Evolutionary conservation across 2,113 vertebrate species (phyloP).

Genomic region (Poeciliopsis retropinna): DNA sequence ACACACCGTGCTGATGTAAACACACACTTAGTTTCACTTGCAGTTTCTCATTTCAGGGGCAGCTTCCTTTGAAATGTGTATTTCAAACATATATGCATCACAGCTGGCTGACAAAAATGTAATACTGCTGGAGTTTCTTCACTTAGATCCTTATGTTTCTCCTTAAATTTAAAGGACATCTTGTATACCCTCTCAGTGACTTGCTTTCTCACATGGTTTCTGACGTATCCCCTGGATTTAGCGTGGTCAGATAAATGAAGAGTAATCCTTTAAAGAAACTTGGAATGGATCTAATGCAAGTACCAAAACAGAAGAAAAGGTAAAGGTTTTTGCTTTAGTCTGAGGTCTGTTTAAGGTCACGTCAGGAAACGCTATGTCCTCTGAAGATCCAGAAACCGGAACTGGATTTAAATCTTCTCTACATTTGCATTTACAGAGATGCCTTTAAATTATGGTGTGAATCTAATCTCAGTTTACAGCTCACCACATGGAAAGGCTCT

Average conservation of each 20-base stretch:
- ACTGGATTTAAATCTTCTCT: slow-evolving; percentile 16
- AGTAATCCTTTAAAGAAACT: not conserved
- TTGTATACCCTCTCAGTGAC: not conserved
- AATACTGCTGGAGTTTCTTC: not conserved
- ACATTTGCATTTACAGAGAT: slow-evolving; percentile 46
- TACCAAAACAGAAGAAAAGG: not conserved
- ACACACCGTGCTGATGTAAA: slow-evolving; percentile 6
- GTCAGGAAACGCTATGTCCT: slow-evolving; percentile 1
- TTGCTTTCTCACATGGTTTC: not conserved
- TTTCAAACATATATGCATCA: slow-evolving; percentile 23
- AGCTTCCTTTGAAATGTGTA: slow-evolving; percentile 26
- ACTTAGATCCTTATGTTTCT: not conserved
- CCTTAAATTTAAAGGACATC: not conserved
- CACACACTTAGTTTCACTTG: slow-evolving; percentile 3
- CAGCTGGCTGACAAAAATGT: slow-evolving; percentile 1
- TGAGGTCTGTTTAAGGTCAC: slow-evolving; percentile 25
- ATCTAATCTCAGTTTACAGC: slow-evolving; percentile 72
- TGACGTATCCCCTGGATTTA: not conserved
- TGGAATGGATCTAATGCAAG: not conserved
- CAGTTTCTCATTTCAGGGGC: slow-evolving; percentile 29
- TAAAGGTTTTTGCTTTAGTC: not conserved
- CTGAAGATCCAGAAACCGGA: slow-evolving; percentile 30
- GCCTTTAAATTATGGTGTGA: slow-evolving; percentile 56
- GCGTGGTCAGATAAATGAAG: not conserved
- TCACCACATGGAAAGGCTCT: slow-evolving; percentile 46